These are phyloP conservation scores for Aotus griseimembra DNA, from an alignment of 2,797 vertebrate species.

Conservation along the genomic window DNA sequence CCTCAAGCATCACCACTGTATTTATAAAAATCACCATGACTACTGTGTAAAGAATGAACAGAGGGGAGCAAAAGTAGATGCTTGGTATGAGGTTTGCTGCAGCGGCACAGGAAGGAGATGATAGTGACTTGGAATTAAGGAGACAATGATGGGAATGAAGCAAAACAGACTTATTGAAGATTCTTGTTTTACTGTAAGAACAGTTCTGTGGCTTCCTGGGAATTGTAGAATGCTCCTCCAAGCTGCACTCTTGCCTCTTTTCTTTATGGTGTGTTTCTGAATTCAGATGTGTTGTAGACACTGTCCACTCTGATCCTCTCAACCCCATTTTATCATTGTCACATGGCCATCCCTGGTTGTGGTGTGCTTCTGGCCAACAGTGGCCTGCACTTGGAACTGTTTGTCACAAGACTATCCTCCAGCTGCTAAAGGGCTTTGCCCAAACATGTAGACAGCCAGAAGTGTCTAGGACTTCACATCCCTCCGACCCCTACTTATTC, in stretches of 20 bases:
- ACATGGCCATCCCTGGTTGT: neutral
- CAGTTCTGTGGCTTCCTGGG: neutral
- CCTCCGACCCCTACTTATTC: neutral
- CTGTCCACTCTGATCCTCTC: neutral
- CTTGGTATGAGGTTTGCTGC: neutral
- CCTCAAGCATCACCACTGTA: neutral
- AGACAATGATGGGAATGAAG: neutral
- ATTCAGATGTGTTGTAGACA: neutral
- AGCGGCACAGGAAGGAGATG: neutral
- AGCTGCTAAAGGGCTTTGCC: slow-evolving; percentile 1
- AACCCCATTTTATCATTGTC: neutral
- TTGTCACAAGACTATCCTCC: neutral
- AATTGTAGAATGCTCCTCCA: neutral
- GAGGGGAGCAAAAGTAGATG: neutral
- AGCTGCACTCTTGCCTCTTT: neutral
- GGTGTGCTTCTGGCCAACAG: neutral
- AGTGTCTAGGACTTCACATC: neutral
- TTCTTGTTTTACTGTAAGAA: neutral
- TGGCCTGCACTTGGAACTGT: neutral
- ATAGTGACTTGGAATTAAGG: neutral
- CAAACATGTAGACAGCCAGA: neutral
- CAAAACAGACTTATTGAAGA: neutral
- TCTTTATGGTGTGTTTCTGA: neutral
- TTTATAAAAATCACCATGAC: neutral
- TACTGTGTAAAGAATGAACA: neutral